Evolutionary conservation across 2,797 vertebrate genomes (phyloP).

Genomic region (Melanotaenia pygmaea): DNA sequence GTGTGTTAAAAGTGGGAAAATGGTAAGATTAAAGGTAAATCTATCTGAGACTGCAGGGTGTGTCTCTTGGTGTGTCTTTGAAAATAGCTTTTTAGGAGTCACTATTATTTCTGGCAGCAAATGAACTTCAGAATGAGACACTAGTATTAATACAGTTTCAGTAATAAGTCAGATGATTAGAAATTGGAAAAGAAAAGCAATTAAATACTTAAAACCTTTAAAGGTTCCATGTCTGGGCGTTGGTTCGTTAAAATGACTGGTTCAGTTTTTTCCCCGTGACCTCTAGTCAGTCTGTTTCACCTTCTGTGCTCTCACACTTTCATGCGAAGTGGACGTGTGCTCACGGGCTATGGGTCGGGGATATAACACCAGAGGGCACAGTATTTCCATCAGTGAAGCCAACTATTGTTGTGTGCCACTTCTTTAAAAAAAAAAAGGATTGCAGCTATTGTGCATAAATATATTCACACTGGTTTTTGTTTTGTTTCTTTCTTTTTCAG

Average conservation of each 20-base stretch:
- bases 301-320: slow-evolving; percentile 5
- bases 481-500: background rate
- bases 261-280: slow-evolving; percentile 3
- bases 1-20: slow-evolving; percentile 2
- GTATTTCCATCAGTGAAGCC: slow-evolving; percentile 14
- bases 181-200: background rate
- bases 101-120: background rate
- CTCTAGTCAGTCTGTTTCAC: background rate
- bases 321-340: background rate
- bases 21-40: slow-evolving; percentile 8
- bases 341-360: background rate
- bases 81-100: background rate
- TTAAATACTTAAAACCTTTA: background rate
- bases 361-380: slow-evolving; percentile 59
- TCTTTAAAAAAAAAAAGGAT: background rate
- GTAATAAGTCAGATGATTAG: background rate
- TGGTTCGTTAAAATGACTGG: slow-evolving; percentile 21
- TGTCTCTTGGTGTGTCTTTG: slow-evolving; percentile 46
- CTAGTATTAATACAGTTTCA: background rate
- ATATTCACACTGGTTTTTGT: background rate
- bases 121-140: background rate
- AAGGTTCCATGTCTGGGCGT: slow-evolving; percentile 54
- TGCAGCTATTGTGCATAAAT: background rate
- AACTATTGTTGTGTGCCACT: background rate
- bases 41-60: slow-evolving; percentile 45